A percentile compares a stretch with the other conserved stretches of the same genome.
Conservation (phyloP, 2,797 vertebrate genomes). For the Emys orbicularis region DNA sequence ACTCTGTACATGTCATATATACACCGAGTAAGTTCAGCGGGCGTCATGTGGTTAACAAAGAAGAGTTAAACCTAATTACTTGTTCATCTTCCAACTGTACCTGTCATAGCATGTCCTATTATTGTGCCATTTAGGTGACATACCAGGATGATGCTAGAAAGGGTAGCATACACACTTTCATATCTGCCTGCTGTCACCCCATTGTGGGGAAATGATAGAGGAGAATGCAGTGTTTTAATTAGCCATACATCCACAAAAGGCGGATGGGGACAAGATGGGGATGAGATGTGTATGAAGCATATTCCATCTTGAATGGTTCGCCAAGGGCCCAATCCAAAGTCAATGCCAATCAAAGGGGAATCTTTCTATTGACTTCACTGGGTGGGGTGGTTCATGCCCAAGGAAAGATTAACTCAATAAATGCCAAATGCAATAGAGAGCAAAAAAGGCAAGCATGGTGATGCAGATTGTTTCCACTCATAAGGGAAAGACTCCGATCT, state of each 20-base stretch:
- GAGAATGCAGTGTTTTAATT: not conserved
- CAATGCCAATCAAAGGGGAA: not conserved
- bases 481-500: not conserved
- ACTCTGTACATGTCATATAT: not conserved
- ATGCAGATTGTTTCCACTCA: not conserved
- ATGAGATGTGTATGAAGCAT: not conserved
- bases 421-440: not conserved
- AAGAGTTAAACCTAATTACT: not conserved
- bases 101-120: not conserved
- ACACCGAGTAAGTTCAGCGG: not conserved
- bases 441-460: not conserved
- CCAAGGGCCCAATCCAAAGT: not conserved
- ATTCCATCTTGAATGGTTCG: not conserved
- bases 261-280: not conserved
- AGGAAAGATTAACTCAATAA: not conserved
- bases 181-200: not conserved
- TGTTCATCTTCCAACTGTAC: not conserved
- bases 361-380: not conserved
- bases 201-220: not conserved
- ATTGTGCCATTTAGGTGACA: not conserved
- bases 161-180: rapidly evolving
- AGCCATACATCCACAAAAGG: not conserved
- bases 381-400: not conserved
- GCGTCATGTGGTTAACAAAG: not conserved
- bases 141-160: not conserved